Base-by-base conservation (phyloP, 2,888 invertebrate species). In the Pimpla rufipes region DNA sequence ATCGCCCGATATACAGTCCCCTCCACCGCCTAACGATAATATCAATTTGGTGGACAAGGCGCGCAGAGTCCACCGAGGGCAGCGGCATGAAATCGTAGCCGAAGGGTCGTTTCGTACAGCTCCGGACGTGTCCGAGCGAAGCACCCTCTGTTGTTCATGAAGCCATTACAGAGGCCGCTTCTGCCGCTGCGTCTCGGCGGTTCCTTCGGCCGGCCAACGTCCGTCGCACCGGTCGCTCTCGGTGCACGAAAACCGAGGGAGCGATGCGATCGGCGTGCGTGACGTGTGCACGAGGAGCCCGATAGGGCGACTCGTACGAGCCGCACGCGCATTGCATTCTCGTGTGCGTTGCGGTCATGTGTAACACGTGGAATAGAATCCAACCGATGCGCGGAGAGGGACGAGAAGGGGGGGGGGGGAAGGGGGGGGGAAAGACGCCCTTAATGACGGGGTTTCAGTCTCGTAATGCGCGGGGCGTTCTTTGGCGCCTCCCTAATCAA, bases 401-500 rank as follows among this genome's bases (percentile, higher is more conserved):
- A 4, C 18, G 18, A 18, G 71, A 52, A 59, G 64, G 16, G 18
- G 62, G 45, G 3, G 29, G 62, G 18, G 18, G 37, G 40, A 52
- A 59, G 47, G 37, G 7, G 37, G 62, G 52, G 10, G 29, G 57
- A 75, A 64, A 70, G 73, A 78, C 74, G 80, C 84, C 85, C 87
- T 86, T 92, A 92, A 92, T 90, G 90, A 92, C 88, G 88, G 90
- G 88, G 87, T 88, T 87, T 18, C 84, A 83, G 80, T 86, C 81
- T 80, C 76, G 83, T 29, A 92, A 92, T 90, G 88, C 87, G 87
- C 85, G 87, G 91, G 91, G 92, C 92, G 91, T 88, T 85, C 88
- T 88, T 88, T 87, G 88, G 90, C 90, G 88, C 92, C 91, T 90
- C 90, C 91, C 90, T 90, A 91, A 91, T 92, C 92, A 90, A 93